Percentiles rank a stretch among this genome's conserved stretches.
These are phyloP conservation scores for Emys orbicularis DNA, from an alignment of 2,797 vertebrate genomes.

Conservation along the genomic window DNA sequence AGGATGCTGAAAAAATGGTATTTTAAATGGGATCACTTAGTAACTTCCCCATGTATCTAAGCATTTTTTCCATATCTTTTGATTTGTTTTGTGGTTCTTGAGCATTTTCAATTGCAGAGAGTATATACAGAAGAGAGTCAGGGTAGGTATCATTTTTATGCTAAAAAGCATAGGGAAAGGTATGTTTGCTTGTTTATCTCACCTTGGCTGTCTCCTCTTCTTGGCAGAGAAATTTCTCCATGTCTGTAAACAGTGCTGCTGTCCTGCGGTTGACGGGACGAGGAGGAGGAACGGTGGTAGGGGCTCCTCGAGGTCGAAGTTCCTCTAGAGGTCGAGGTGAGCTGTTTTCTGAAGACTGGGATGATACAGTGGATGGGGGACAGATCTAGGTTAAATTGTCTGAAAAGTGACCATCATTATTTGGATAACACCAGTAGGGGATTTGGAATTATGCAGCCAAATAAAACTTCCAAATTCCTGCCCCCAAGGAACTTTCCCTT, in stretches of 20 bases:
- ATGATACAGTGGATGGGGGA: neutral
- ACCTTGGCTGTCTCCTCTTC: slow-evolving; percentile 30
- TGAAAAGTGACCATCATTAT: neutral
- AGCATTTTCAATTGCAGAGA: neutral
- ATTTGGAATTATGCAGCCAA: neutral
- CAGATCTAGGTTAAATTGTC: neutral
- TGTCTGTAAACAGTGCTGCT: slow-evolving; percentile 98
- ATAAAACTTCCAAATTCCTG: neutral
- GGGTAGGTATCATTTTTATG: neutral
- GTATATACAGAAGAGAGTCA: neutral
- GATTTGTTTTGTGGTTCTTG: neutral
- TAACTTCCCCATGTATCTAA: neutral
- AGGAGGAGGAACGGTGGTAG: slow-evolving; percentile 93
- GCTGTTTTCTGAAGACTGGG: slow-evolving; percentile 40
- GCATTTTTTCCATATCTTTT: neutral
- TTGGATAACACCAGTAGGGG: neutral
- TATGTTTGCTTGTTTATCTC: neutral
- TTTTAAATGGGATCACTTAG: neutral
- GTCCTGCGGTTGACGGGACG: slow-evolving; percentile 94
- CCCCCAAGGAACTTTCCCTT: rapidly evolving
- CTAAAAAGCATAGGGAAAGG: neutral
- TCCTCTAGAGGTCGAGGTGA: slow-evolving; percentile 98
- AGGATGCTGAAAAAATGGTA: neutral
- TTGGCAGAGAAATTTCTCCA: slow-evolving; percentile 98
- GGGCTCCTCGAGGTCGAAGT: slow-evolving; percentile 97